Evolutionary conservation across 1,140 invertebrate genomes (phyloP).

Genomic region (Heliconius himera): DNA sequence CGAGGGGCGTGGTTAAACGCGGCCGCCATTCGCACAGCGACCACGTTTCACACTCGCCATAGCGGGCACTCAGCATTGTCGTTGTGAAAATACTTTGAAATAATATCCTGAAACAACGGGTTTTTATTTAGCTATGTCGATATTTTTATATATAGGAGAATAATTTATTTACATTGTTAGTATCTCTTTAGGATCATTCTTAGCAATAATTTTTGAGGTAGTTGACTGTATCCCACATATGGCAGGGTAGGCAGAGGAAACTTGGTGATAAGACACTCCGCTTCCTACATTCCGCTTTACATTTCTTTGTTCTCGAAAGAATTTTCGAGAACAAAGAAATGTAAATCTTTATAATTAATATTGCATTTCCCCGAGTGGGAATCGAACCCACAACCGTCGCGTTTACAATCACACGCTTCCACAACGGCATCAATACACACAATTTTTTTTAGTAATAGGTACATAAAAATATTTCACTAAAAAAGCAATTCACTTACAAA

Average conservation of each 20-base stretch:
- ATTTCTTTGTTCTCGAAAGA: no score
- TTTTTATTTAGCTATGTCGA: background rate
- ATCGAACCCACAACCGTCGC: background rate
- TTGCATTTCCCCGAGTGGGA: background rate
- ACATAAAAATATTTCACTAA: no score
- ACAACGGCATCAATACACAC: no score
- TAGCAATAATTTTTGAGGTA: background rate
- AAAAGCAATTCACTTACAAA: slow-evolving; percentile 84
- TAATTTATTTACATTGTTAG: no score
- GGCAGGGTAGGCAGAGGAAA: background rate
- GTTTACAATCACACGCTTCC: no score
- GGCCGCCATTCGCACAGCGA: slow-evolving; percentile 49
- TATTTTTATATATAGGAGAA: no score
- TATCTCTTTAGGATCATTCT: no score
- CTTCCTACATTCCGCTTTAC: background rate
- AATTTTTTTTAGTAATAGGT: no score
- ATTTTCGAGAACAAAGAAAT: no score
- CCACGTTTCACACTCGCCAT: slow-evolving; percentile 50
- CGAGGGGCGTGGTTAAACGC: slow-evolving; percentile 82
- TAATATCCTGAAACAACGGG: slow-evolving; percentile 47
- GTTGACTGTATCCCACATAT: background rate
- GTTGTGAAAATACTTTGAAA: slow-evolving; percentile 53
- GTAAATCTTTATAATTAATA: no score
- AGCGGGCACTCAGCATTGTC: slow-evolving; percentile 44
- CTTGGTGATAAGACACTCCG: background rate